phyloP scores from a whole-genome alignment of 2,113 vertebrate genomes.

The Ceuthmochares aereus region DNA sequence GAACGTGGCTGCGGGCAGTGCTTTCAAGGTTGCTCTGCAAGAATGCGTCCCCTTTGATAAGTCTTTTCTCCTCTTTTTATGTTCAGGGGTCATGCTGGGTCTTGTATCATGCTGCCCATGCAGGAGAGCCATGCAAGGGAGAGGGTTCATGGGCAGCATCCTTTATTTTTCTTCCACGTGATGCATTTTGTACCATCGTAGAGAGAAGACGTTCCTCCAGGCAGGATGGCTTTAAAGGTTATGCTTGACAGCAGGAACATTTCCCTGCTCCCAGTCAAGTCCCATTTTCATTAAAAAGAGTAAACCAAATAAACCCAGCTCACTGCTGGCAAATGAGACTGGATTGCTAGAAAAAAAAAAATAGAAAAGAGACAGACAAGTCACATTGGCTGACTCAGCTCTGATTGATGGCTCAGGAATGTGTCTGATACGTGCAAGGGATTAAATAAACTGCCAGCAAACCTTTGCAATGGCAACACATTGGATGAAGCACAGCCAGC shows the following conservation, averaged over 20 bases:
- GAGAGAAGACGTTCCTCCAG: background rate
- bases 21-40: background rate
- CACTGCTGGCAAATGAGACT: background rate
- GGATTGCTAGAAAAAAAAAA: background rate
- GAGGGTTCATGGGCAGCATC: background rate
- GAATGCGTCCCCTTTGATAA: background rate
- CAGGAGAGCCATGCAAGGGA: background rate
- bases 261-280: background rate
- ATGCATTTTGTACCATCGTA: background rate
- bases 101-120: fast-evolving
- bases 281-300: background rate
- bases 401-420: slow-evolving; percentile 61
- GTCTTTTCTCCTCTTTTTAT: background rate
- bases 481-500: background rate
- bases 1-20: fast-evolving
- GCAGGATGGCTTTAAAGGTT: slow-evolving; percentile 33
- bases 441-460: slow-evolving; percentile 16
- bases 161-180: background rate
- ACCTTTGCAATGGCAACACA: background rate
- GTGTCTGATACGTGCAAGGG: slow-evolving; percentile 31
- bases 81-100: fast-evolving
- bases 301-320: background rate
- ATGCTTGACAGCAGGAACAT: background rate
- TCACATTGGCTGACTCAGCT: slow-evolving; percentile 59
- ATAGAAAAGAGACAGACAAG: background rate